Evolutionary conservation across 2,797 vertebrate species (phyloP).

Genomic region (Betta splendens): DNA sequence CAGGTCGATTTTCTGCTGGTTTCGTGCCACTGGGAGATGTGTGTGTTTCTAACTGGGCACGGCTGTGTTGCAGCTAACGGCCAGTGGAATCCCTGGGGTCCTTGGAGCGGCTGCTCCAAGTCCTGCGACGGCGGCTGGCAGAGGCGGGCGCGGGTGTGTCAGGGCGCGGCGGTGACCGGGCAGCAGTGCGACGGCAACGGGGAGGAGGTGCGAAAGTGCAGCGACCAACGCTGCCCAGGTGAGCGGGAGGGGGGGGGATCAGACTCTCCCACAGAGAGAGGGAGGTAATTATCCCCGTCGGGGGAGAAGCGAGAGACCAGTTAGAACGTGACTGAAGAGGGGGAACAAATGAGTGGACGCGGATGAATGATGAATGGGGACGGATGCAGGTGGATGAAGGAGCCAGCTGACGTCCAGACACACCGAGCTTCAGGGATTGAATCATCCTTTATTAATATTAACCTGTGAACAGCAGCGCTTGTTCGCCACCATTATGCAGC

Average conservation of each 20-base stretch:
- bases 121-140: conserved; percentile 98
- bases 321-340: conserved; percentile 38
- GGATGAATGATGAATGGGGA: conserved; percentile 14
- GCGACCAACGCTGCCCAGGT: conserved; percentile 97
- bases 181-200: conserved; percentile 92
- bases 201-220: conserved; percentile 95
- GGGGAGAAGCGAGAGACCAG: conserved; percentile 41
- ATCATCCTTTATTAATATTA: neutral
- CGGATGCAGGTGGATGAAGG: conserved; percentile 13
- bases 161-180: conserved; percentile 88
- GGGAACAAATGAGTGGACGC: conserved; percentile 20
- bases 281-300: conserved; percentile 57
- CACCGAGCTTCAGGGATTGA: conserved; percentile 5
- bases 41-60: conserved; percentile 37
- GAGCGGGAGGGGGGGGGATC: conserved; percentile 57
- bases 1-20: neutral
- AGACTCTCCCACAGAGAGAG: conserved; percentile 20
- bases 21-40: conserved; percentile 9
- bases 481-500: conserved; percentile 25
- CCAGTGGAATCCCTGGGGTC: conserved; percentile 98
- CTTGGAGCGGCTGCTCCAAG: conserved; percentile 97
- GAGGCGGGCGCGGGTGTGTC: conserved; percentile 89
- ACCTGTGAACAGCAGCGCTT: conserved; percentile 12
- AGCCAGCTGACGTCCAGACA: conserved; percentile 14
- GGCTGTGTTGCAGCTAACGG: conserved; percentile 88